Evolutionary conservation across 2,888 invertebrate genomes (phyloP), one percentile per base, ranked within the genome.

Genomic region (Hypolimnas misippus): DNA sequence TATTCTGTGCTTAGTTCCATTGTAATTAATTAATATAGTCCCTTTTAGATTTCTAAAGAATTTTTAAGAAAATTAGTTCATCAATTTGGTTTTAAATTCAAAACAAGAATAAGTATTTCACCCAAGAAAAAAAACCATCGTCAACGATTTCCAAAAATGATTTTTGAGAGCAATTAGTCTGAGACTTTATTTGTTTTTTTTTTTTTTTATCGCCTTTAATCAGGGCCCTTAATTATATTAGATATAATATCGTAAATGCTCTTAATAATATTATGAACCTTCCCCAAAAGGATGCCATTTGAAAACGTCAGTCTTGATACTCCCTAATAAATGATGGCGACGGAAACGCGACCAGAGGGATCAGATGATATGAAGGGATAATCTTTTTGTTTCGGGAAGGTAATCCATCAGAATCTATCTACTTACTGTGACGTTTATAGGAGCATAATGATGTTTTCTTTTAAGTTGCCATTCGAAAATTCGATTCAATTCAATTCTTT

Each of bases 271-370:
- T 54, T 42, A 55, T 54, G 44, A 58, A 52, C 51, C 54, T n/a
- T n/a, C 53, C 56, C 58, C 59, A 74, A 72, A 69, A 68, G 64
- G 65, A 73, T 67, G 70, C 73, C 75, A 77, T 75, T 72, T 71
- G 70, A 70, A 74, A 75, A 79, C 73, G 81, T 83, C 82, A 81
- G 71, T 7, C 72, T 72, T 79, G 75, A 80, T 81, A 73, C 78
- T 75, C 70, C 66, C 78, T 85, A 80, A 84, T 84, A 83, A 85
- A 86, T 84, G 83, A 83, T 79, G 73, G 75, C 76, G 72, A 74
- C 79, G 83, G 79, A 81, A 78, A 75, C 76, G 61, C 67, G 69
- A 52, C 51, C 56, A 49, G 52, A 68, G 78, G 80, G 81, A 81
- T 81, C 81, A 73, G 71, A 70, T 72, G 65, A 65, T 75, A 70